Percentiles rank a stretch among this genome's conserved stretches.
Evolutionary conservation across 1,140 invertebrate species (phyloP).

Genomic region (Saccostrea echinata): DNA sequence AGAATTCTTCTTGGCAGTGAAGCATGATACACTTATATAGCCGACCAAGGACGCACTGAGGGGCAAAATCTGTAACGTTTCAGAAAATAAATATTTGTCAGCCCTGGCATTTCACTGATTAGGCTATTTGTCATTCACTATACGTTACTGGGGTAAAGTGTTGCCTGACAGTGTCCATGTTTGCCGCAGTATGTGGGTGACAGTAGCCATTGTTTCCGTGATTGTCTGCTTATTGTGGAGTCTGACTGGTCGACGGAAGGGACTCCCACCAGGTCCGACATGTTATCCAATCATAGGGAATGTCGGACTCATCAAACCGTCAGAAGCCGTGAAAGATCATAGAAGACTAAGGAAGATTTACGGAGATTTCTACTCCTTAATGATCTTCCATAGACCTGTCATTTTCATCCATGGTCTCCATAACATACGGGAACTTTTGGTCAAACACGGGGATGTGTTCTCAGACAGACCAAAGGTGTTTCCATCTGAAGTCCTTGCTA

Average conservation of each 20-base stretch:
- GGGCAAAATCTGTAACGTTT: too few species aligned
- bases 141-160: too few species aligned
- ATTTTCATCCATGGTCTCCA: slow-evolving; percentile 62
- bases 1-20: too few species aligned
- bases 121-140: too few species aligned
- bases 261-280: slow-evolving; percentile 45
- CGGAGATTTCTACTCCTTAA: slow-evolving; percentile 62
- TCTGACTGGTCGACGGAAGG: neutral
- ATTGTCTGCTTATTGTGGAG: neutral
- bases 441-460: slow-evolving; percentile 57
- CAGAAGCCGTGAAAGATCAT: slow-evolving; percentile 9
- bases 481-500: neutral
- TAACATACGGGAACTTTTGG: slow-evolving; percentile 57
- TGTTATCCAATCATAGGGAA: slow-evolving; percentile 46
- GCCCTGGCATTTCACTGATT: too few species aligned
- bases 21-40: too few species aligned
- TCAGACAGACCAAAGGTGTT: slow-evolving; percentile 27
- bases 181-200: neutral
- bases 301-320: neutral
- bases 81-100: too few species aligned
- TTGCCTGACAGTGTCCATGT: too few species aligned
- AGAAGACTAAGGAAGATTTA: slow-evolving; percentile 51
- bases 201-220: neutral
- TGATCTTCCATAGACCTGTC: slow-evolving; percentile 49
- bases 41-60: too few species aligned